Evolutionary conservation across 2,113 vertebrate species (phyloP).

Genomic region (Columbina picui): DNA sequence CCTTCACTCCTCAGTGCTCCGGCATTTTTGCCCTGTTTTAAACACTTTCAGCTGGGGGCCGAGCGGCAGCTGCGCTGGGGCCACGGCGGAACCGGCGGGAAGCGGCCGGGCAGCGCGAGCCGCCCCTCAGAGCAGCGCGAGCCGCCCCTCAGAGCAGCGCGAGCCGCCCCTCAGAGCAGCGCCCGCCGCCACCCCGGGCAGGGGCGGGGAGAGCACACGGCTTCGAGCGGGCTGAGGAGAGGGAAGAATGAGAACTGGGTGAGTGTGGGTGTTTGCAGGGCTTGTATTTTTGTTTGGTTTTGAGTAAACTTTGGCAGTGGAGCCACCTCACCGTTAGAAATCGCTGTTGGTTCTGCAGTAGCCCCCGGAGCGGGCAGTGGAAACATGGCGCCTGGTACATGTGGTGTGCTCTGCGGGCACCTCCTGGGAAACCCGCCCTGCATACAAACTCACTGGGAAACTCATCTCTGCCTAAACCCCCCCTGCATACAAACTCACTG

Average conservation of each 20-base stretch:
- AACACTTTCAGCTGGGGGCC: accelerated
- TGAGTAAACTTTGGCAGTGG: no score
- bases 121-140: background rate
- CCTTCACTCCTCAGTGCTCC: no score
- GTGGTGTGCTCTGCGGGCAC: background rate
- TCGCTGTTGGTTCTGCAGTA: accelerated
- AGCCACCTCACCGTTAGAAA: background rate
- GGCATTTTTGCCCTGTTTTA: background rate
- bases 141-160: background rate
- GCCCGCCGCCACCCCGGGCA: no score
- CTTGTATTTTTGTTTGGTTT: background rate
- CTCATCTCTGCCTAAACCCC: no score
- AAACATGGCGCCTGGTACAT: accelerated
- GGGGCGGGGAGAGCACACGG: background rate
- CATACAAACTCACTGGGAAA: no score
- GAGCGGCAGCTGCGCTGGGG: background rate
- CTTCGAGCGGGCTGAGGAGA: accelerated
- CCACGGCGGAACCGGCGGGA: background rate
- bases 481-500: no score
- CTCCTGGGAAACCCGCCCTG: background rate
- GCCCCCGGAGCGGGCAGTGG: background rate
- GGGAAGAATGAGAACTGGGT: background rate
- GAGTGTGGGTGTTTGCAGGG: accelerated
- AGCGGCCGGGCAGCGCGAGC: accelerated
- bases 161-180: background rate